phyloP scores from a whole-genome alignment of 2,113 vertebrate genomes.

The Nannospalax galili region DNA sequence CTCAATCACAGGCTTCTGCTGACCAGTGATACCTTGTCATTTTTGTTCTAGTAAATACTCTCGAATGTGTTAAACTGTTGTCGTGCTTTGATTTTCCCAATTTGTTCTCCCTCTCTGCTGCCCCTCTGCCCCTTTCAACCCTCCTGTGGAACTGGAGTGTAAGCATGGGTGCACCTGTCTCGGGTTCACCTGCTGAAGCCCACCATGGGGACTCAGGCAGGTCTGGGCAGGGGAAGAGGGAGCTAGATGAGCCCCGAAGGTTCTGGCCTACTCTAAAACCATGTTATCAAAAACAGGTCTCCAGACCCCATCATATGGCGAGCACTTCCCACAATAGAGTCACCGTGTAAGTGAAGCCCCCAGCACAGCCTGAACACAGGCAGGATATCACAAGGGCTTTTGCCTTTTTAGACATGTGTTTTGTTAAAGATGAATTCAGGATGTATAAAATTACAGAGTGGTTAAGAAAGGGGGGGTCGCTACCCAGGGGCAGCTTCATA shows the following conservation, averaged over 20 bases:
- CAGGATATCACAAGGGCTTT: background rate
- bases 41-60: slow-evolving; percentile 75
- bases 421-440: slow-evolving; percentile 25
- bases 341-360: too few relatives aligned
- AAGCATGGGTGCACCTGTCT: background rate
- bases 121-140: background rate
- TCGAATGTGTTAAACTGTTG: slow-evolving; percentile 80
- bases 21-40: slow-evolving; percentile 26
- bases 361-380: background rate
- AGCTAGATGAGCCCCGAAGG: background rate
- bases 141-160: background rate
- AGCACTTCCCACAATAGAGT: background rate
- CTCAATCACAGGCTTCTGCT: slow-evolving; percentile 61
- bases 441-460: background rate
- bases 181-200: background rate
- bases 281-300: background rate
- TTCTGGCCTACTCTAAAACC: background rate
- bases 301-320: background rate
- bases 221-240: background rate
- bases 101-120: background rate
- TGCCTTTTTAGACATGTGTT: background rate
- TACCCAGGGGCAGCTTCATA: background rate
- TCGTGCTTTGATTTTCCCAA: background rate
- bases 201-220: background rate
- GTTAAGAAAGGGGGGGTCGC: background rate